Evolutionary conservation across 2,797 vertebrate genomes (phyloP), one percentile per base, ranked within the genome.

Genomic region (Calcarius lapponicus): DNA sequence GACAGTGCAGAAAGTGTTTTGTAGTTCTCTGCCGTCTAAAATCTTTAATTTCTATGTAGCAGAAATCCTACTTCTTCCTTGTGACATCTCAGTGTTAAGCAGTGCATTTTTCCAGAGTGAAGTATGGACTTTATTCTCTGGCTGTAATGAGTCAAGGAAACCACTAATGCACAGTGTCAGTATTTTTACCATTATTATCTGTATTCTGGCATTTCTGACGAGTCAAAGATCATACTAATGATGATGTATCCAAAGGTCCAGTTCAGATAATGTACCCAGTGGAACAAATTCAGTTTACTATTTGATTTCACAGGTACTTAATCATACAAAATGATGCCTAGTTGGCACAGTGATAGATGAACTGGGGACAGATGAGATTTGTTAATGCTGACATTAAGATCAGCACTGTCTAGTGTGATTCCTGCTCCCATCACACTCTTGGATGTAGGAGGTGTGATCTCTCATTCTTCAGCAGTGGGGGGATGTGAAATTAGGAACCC

Each of bases 281-380:
- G 60, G 76, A 95, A 84, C 36, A 91, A 90, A 92, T 50, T 88
- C 76, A 56, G 82, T 90, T 97, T 91, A 86, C 89, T 86, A 91
- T 91, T 94, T 80, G 91, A 94, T 94, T 96, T 93, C 89, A 80
- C 56, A 70, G 73, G 28, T 70, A 81, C 51, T 92, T 94, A 66
- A 84, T 92, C 62, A 66, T 36, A 79, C 32, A 60, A 75, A 95
- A 82, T 0, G 13, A 75, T 66, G 82, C 62, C 66, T 75, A 29
- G 69, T 20, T 90, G 91, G 72, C 82, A 90, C 50, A 69, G 70
- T 92, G 91, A 93, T 45, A 75, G 85, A 90, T 79, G 75, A 95
- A 84, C 58, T 25, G 43, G n/a, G 62, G 76, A 69, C 73, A 91
- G 58, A 92, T 86, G 79, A 86, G 71, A 82, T 88, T 92, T 81